Base-by-base conservation (phyloP, 2,113 vertebrate species). In the Phainopepla nitens region DNA sequence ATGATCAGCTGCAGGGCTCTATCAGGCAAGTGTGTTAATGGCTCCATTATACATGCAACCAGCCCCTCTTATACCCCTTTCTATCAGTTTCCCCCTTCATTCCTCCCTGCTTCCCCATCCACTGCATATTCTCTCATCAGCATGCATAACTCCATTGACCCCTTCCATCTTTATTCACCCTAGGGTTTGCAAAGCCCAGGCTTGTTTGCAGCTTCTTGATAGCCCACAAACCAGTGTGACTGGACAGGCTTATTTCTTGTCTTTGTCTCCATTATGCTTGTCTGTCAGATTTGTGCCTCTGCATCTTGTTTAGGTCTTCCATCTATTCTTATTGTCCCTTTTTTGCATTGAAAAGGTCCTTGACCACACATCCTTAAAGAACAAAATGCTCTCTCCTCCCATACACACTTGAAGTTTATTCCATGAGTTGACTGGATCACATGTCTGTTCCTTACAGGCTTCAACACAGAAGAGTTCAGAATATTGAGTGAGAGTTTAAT, bases 71-170 rank as follows among this genome's bases (percentile, higher is more conserved):
- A 27, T 29, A 61, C 3, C 6, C 12, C 9, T 73, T 82, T 36
- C 15, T 35, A 7, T 44, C 51, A 33, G 12, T 57, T 56, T 17
- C 7, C 7, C 7, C 0, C 11, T 73, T 81, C 2, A 3, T 41
- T 72, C 8, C 41, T 78, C 27, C 45, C 9, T 85, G 19, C 13
- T 85, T 3, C 17, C 11, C 4, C 10, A 78, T 82, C 13, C 15
- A 29, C 12, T 75, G 15, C 6, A 22, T 39, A 23, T 65, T 88
- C 5, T 45, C 18, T 65, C 10, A n/a, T 25, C 41, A 23, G 33
- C 35, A n/a, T 85, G 54, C 11, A 13, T 3, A 33, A 8, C 12
- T 82, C 39, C 42, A 18, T 9, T 0, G 0, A 47, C 2, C 1
- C 3, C 7, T 14, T 69, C 21, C 27, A 35, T 13, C 35, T 41